Evolutionary conservation across 2,888 invertebrate species (phyloP).

Genomic region (Rhingia campestris): DNA sequence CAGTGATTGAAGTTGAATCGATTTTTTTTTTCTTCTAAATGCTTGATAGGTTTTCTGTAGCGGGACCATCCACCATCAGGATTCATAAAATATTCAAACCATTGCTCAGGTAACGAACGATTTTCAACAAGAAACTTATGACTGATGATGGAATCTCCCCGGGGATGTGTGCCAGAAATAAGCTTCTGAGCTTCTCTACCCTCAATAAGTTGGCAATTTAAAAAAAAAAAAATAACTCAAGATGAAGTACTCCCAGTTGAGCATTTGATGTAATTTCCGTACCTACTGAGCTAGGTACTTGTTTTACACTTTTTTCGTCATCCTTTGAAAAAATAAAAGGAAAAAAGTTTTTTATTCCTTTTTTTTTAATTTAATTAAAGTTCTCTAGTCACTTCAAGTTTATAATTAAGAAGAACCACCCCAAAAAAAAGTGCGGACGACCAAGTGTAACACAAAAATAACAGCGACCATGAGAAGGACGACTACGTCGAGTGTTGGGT

Average conservation of each 20-base stretch:
- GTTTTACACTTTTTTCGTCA: slow-evolving; percentile 17
- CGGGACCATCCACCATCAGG: not conserved
- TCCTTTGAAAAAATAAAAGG: not conserved
- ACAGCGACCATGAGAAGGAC: not conserved
- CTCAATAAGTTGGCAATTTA: slow-evolving; percentile 35
- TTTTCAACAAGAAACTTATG: slow-evolving; percentile 45
- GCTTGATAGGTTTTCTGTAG: no score
- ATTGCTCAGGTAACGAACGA: slow-evolving; percentile 9
- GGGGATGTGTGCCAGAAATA: slow-evolving; percentile 31
- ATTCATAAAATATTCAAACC: slow-evolving; percentile 16
- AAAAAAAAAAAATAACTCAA: not conserved
- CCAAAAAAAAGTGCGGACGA: not conserved
- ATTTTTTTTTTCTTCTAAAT: slow-evolving; percentile 22
- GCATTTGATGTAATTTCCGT: slow-evolving; percentile 59
- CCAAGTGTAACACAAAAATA: not conserved
- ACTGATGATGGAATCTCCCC: slow-evolving; percentile 63
- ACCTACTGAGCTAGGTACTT: not conserved
- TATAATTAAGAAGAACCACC: slow-evolving; percentile 58
- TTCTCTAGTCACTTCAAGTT: slow-evolving; percentile 48
- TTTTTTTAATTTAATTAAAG: slow-evolving; percentile 58
- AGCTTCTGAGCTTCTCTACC: slow-evolving; percentile 45
- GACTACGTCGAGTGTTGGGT: slow-evolving; percentile 25
- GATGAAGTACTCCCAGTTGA: slow-evolving; percentile 57
- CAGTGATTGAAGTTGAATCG: slow-evolving; percentile 45
- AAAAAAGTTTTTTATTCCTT: not conserved